Conservation (phyloP, 2,797 vertebrate genomes). For the Enteromius afrohamiltoni region DNA sequence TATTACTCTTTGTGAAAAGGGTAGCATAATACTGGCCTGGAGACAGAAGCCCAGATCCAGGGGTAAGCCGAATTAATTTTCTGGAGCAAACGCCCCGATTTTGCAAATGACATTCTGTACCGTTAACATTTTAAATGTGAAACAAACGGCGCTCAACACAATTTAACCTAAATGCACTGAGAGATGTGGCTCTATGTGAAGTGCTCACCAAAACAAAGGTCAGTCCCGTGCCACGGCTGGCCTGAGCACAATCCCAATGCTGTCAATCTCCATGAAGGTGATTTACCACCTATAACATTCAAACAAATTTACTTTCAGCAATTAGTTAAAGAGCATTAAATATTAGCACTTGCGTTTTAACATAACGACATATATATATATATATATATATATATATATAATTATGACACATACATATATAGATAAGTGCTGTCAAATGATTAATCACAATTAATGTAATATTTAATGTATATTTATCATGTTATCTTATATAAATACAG, state of each 20-base stretch:
- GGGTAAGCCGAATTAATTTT: constrained; percentile 94
- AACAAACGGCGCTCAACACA: constrained; percentile 90
- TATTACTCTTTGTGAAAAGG: constrained; percentile 94
- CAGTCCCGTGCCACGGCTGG: constrained; percentile 55
- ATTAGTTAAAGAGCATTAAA: neutral
- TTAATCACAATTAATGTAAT: no score
- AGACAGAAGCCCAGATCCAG: constrained; percentile 89
- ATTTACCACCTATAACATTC: constrained; percentile 54
- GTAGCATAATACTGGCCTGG: constrained; percentile 93
- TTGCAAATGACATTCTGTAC: constrained; percentile 92
- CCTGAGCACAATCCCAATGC: constrained; percentile 35
- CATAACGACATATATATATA: neutral
- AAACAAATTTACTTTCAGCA: constrained; percentile 49
- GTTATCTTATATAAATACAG: no score
- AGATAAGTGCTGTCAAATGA: no score
- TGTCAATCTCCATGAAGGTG: constrained; percentile 49
- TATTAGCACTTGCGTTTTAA: neutral
- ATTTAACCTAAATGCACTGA: constrained; percentile 90
- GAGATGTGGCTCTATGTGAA: constrained; percentile 65
- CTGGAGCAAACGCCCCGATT: constrained; percentile 90
- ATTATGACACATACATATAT: no score
- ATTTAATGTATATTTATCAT: no score
- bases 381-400: neutral
- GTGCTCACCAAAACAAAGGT: constrained; percentile 77
- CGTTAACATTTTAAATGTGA: constrained; percentile 94